Evolutionary conservation across 2,113 vertebrate genomes (phyloP), one percentile per base, ranked within the genome.

Genomic region (Pterocles orientalis): DNA sequence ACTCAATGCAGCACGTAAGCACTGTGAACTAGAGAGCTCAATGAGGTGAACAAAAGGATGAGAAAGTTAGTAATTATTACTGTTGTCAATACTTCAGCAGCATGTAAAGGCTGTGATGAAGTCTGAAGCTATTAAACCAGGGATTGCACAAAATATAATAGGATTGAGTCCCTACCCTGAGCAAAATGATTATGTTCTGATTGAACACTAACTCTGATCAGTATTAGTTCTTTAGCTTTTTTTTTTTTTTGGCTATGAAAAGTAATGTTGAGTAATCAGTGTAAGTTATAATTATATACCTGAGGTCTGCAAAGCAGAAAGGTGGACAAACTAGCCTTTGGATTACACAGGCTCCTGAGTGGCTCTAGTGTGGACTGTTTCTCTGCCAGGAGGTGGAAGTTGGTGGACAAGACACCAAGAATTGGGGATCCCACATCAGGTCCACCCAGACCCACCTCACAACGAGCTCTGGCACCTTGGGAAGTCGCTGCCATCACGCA

Each of bases 351-450:
- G 10, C 25, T 77, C 15, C 36, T 33, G 31, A 70, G 23, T 26
- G 79, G 34, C 29, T 69, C 26, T 58, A 61, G 6, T 57, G 31
- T 36, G 36, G 50, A 7, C 36, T 88, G 1, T 51, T 93, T 77
- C 29, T 41, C 28, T 88, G n/a, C 11, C 34, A 54, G 13, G 7
- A 26, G 45, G 9, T 34, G 16, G 43, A 70, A 50, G 11, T 1
- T 47, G 39, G 24, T 34, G 41, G 51, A 56, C 33, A 92, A 72
- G 10, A 10, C 36, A 82, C 24, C 29, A 56, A 79, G 20, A 76
- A 8, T 18, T 69, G 29, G 3, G 19, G 21, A 50, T 1, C 9
- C 23, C 1, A 1, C 50, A 31, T 28, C n/a, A 48, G 3, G 8
- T 72, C 41, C 24, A 69, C 41, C 24, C 45, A 80, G 41, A 72